Conservation (phyloP, 2,797 vertebrate genomes). For the Coregonus sp. region DNA sequence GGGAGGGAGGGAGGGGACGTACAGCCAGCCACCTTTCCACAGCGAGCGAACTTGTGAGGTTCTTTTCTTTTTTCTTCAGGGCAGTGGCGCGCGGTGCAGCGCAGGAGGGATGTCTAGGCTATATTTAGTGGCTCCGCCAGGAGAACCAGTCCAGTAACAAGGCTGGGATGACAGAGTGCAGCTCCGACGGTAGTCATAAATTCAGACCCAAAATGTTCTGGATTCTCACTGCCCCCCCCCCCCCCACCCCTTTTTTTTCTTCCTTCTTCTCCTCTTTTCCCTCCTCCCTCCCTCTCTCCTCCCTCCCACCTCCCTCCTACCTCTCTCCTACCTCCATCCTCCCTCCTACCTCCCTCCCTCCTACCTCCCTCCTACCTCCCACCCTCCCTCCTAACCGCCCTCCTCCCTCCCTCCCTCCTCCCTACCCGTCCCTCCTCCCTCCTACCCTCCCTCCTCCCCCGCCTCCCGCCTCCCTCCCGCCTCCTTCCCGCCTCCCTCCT, state of each 20-base stretch:
- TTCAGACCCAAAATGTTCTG: constrained; percentile 56
- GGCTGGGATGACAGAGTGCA: constrained; percentile 67
- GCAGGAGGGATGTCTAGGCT: constrained; percentile 40
- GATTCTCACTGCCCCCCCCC: constrained; percentile 46
- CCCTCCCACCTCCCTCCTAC: not conserved
- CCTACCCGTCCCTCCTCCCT: no score
- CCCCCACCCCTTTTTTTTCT: not conserved
- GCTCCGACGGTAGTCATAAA: constrained; percentile 58
- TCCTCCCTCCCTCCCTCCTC: not conserved
- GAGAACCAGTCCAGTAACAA: constrained; percentile 62
- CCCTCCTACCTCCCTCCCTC: not conserved
- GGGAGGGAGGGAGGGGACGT: constrained; percentile 27
- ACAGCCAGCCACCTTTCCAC: constrained; percentile 23
- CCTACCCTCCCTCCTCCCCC: no score
- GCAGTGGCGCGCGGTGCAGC: constrained; percentile 37
- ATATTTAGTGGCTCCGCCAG: constrained; percentile 69
- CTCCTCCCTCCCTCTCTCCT: not conserved
- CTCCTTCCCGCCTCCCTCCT: no score
- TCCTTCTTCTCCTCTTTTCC: not conserved
- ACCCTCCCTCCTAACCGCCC: not conserved
- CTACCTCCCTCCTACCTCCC: not conserved
- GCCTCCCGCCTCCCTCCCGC: no score
- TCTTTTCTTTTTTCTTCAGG: constrained; percentile 40
- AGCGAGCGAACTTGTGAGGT: constrained; percentile 60
- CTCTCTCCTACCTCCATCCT: no score